A percentile compares a stretch with the other conserved stretches of the same genome.
These are phyloP conservation scores for Onychostruthus taczanowskii DNA, from an alignment of 2,113 vertebrate species.

Conservation along the genomic window DNA sequence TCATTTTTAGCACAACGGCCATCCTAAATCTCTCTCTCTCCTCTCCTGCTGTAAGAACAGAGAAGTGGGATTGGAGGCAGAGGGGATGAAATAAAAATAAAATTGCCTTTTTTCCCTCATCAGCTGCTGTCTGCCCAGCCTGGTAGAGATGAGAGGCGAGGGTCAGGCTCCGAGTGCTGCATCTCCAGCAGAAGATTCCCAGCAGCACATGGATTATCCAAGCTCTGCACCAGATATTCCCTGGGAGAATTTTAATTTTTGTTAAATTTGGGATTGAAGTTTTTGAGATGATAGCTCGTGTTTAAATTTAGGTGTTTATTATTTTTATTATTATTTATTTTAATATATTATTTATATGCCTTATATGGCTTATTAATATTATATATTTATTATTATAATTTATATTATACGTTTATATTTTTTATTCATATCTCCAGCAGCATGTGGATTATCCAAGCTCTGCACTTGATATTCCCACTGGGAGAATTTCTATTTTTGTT, in stretches of 20 bases:
- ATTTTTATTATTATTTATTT: no score
- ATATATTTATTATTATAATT: no score
- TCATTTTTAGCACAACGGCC: not conserved
- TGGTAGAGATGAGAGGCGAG: not conserved
- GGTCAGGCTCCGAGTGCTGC: not conserved
- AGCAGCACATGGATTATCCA: not conserved
- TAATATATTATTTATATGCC: no score
- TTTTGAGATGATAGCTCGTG: no score
- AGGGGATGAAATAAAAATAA: not conserved
- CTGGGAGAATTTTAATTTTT: not conserved
- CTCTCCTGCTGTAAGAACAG: not conserved
- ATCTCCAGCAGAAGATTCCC: not conserved
- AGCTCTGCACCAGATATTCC: not conserved
- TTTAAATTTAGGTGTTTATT: no score
- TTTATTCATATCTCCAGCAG: no score
- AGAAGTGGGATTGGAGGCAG: not conserved
- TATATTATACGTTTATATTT: no score
- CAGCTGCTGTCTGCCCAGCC: not conserved
- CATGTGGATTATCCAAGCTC: no score
- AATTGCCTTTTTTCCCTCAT: not conserved
- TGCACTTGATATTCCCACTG: no score
- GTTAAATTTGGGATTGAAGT: no score
- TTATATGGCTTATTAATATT: no score
- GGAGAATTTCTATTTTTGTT: no score
- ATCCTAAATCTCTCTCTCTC: not conserved